A percentile compares a stretch with the other conserved stretches of the same genome.
phyloP scores from a whole-genome alignment of 2,113 vertebrate genomes.

The Acinonyx jubatus region DNA sequence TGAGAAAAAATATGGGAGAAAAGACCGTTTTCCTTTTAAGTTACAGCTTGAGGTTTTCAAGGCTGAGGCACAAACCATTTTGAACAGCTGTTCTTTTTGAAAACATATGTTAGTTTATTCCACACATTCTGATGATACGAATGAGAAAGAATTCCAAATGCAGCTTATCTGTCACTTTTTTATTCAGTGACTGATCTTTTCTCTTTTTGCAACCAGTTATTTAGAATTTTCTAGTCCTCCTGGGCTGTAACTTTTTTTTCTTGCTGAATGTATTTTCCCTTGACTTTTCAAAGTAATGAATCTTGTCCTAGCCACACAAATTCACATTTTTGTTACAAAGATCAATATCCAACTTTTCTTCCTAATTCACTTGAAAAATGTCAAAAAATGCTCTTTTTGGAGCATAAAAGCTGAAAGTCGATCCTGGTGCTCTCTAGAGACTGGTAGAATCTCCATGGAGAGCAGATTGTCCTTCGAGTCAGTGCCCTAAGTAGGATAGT shows the following conservation, averaged over 20 bases:
- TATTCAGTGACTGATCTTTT: not conserved
- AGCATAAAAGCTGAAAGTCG: not conserved
- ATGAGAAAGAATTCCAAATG: conserved; percentile 17
- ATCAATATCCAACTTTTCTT: conserved; percentile 7
- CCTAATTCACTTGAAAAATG: conserved; percentile 16
- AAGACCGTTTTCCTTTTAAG: conserved; percentile 29
- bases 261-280: not conserved
- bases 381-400: not conserved
- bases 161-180: conserved; percentile 10
- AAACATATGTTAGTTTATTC: conserved; percentile 20
- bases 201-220: not conserved
- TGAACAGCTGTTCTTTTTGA: conserved; percentile 42
- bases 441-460: not conserved
- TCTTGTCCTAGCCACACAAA: conserved; percentile 5
- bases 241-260: not conserved
- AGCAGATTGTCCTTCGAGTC: not conserved
- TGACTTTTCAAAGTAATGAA: conserved; percentile 4
- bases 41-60: conserved; percentile 26
- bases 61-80: conserved; percentile 32
- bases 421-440: not conserved
- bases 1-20: conserved; percentile 9
- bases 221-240: conserved; percentile 32
- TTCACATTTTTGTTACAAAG: conserved; percentile 29
- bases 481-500: not conserved
- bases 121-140: not conserved